A percentile compares a stretch with the other conserved stretches of the same genome.
Evolutionary conservation across 2,113 vertebrate species (phyloP).

Genomic region (Clinocottus analis): DNA sequence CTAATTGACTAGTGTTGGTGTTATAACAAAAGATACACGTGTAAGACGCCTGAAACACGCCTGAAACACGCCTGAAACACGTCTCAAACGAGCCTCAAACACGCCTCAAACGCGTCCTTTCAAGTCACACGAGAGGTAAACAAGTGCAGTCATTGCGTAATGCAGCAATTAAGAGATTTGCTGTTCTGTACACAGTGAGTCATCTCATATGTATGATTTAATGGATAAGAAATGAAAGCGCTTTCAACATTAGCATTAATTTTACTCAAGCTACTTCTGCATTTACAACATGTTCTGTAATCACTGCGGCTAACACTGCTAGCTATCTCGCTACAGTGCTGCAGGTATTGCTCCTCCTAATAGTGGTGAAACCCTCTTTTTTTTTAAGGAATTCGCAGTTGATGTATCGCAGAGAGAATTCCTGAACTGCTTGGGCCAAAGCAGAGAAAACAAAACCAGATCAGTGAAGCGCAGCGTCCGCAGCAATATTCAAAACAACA

Average conservation of each 20-base stretch:
- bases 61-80: no score
- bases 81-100: no score
- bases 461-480: constrained; percentile 13
- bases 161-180: constrained; percentile 15
- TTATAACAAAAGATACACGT: no score
- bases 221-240: not conserved
- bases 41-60: no score
- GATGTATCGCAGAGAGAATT: constrained; percentile 9
- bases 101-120: constrained; percentile 1
- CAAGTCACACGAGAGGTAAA: not conserved
- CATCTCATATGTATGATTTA: not conserved
- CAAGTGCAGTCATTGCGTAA: constrained; percentile 32
- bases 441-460: not conserved
- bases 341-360: not conserved
- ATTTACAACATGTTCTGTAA: not conserved
- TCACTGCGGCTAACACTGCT: not conserved
- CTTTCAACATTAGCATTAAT: not conserved
- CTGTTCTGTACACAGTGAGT: not conserved
- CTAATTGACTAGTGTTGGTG: no score
- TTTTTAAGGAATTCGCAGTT: not conserved
- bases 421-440: not conserved
- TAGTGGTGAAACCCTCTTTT: not conserved
- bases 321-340: not conserved
- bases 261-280: not conserved
- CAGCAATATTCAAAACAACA: not conserved